Conservation (phyloP, 2,888 invertebrate species). For the Teinopalpus imperialis region DNA sequence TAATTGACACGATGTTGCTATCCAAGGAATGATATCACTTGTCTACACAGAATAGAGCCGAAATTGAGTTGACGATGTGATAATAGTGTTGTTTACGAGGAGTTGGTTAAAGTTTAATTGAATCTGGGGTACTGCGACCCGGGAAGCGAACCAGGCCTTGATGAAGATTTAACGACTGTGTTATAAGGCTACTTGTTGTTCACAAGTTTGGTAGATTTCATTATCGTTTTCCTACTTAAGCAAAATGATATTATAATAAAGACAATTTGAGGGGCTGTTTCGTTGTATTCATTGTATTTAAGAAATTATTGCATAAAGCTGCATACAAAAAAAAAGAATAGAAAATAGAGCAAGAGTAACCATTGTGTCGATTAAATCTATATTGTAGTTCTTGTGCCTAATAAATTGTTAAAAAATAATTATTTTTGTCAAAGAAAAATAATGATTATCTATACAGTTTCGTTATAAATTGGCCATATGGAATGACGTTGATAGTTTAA, state of each 20-base stretch:
- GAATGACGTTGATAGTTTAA: too few relatives aligned
- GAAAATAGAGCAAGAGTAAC: too few relatives aligned
- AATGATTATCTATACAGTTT: too few relatives aligned
- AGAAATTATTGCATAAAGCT: too few relatives aligned
- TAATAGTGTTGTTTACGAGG: constrained; percentile 77
- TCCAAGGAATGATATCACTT: constrained; percentile 32
- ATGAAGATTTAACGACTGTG: constrained; percentile 64
- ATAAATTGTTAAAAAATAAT: too few relatives aligned
- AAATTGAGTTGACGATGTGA: constrained; percentile 44
- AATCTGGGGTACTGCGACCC: constrained; percentile 51
- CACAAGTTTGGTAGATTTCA: constrained; percentile 51
- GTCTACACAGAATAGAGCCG: constrained; percentile 36
- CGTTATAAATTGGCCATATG: too few relatives aligned
- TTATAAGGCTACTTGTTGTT: constrained; percentile 54
- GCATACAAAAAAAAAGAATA: too few relatives aligned
- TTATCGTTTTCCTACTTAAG: constrained; percentile 36
- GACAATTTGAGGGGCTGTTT: background rate
- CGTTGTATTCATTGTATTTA: too few relatives aligned
- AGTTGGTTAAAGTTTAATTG: constrained; percentile 78
- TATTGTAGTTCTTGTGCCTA: too few relatives aligned
- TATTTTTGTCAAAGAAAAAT: too few relatives aligned
- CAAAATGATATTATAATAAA: constrained; percentile 6
- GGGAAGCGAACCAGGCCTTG: constrained; percentile 46
- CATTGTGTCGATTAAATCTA: too few relatives aligned
- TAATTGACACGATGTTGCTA: constrained; percentile 47